Evolutionary conservation across 2,888 invertebrate species (phyloP), one percentile per base, ranked within the genome.

Genomic region (Girardia tigrina): DNA sequence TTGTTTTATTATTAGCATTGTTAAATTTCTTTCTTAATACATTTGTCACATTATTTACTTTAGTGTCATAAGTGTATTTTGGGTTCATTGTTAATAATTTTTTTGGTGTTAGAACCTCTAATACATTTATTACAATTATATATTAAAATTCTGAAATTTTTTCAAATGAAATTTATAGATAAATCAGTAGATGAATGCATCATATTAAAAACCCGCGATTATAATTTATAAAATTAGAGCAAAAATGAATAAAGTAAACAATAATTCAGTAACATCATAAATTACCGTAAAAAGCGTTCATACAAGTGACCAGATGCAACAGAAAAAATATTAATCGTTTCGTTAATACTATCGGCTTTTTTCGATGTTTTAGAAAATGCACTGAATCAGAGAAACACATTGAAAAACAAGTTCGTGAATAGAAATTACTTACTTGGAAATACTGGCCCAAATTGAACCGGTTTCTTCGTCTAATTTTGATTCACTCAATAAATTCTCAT

Each of bases 281-380:
- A 79, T 74, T 76, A 85, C 85, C 85, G 82, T 23, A 97, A 84
- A 83, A 97, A 90, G 79, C 98, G 86, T 86, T 98, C 98, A 84
- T 98, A 98, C 77, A 98, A 86, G 86, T 99, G 98, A 1, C 98
- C 98, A 0, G 97, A 97, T 0, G 98, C 98, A 14, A 98, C 87
- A 0, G 98, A 98, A 86, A 98, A 98, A 78, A 98, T 94, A 85
- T 98, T 98, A 76, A 98, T 89, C 28, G 89, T 90, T 80, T 92
- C 90, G 69, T 85, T 84, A 2, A n/a, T 20, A 4, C 23, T 26
- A 4, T 16, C n/a, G 42, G 20, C 26, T 23, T 20, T 1, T 73
- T 26, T 74, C 14, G 73, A 23, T 2, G 72, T n/a, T 74, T 26
- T n/a, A 12, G 23, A 16, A 26, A 72, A 72, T 28, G 72, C 72